Evolutionary conservation across 2,113 vertebrate species (phyloP).

Genomic region (Chaenogobius annularis): DNA sequence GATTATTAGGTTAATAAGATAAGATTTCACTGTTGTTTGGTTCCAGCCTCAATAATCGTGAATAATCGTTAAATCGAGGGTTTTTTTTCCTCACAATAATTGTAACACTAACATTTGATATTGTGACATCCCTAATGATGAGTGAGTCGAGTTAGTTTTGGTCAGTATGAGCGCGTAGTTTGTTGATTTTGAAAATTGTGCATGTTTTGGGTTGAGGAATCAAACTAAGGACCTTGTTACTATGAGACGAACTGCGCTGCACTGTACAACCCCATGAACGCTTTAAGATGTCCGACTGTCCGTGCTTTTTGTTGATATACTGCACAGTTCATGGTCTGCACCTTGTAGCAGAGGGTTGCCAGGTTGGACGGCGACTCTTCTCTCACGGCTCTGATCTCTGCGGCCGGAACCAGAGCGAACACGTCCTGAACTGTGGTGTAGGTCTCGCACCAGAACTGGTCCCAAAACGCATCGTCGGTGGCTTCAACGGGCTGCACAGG

Average conservation of each 20-base stretch:
- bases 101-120: too few relatives aligned
- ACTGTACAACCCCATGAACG: not conserved
- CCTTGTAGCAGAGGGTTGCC: slow-evolving; percentile 98
- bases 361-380: slow-evolving; percentile 97
- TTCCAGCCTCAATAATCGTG: too few relatives aligned
- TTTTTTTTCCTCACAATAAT: too few relatives aligned
- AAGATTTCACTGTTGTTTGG: too few relatives aligned
- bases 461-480: slow-evolving; percentile 94
- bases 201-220: not conserved
- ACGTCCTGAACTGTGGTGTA: slow-evolving; percentile 91
- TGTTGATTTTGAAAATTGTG: not conserved
- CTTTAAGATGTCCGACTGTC: not conserved
- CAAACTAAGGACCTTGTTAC: not conserved
- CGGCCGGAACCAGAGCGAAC: slow-evolving; percentile 93
- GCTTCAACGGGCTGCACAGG: slow-evolving; percentile 90
- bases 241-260: too few relatives aligned
- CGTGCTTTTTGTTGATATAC: too few relatives aligned
- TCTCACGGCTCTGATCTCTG: slow-evolving; percentile 92
- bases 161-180: not conserved
- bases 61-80: too few relatives aligned
- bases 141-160: not conserved
- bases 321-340: slow-evolving; percentile 42
- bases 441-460: slow-evolving; percentile 95
- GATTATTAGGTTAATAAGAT: too few relatives aligned
- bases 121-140: too few relatives aligned